Conservation (phyloP, 1,140 invertebrate genomes). For the Drosophila mayri region DNA sequence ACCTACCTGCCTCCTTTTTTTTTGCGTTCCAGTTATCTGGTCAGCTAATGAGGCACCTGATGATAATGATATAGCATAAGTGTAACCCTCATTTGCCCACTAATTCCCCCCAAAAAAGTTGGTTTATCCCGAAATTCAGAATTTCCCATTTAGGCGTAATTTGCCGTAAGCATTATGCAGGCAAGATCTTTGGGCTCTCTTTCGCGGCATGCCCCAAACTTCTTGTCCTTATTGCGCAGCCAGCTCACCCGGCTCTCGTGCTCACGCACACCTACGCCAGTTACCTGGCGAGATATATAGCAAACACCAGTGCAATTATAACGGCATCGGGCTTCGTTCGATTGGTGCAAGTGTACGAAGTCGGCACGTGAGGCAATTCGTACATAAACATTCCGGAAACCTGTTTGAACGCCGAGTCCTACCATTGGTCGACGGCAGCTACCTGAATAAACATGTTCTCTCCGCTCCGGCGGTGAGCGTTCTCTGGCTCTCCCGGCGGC, state of each 20-base stretch:
- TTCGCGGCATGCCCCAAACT: background rate
- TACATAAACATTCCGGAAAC: constrained; percentile 68
- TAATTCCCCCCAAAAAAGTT: constrained; percentile 23
- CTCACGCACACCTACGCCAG: constrained; percentile 33
- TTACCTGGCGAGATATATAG: constrained; percentile 22
- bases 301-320: constrained; percentile 61
- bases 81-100: constrained; percentile 8
- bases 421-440: constrained; percentile 54
- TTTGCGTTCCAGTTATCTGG: constrained; percentile 27
- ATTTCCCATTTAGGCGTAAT: constrained; percentile 16
- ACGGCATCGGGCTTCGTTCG: constrained; percentile 61
- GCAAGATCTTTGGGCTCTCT: constrained; percentile 11
- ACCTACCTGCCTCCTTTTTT: constrained; percentile 18
- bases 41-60: constrained; percentile 39
- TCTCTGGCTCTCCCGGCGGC: constrained; percentile 25
- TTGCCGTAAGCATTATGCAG: constrained; percentile 9
- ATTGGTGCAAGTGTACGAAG: constrained; percentile 81
- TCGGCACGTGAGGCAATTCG: constrained; percentile 56
- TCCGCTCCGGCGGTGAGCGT: background rate
- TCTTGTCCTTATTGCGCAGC: constrained; percentile 38
- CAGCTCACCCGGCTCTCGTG: background rate
- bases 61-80: constrained; percentile 33
- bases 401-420: constrained; percentile 54
- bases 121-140: constrained; percentile 19
- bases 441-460: constrained; percentile 15